Evolutionary conservation across 2,888 invertebrate genomes (phyloP).

Genomic region (Euplagia quadripunctaria): DNA sequence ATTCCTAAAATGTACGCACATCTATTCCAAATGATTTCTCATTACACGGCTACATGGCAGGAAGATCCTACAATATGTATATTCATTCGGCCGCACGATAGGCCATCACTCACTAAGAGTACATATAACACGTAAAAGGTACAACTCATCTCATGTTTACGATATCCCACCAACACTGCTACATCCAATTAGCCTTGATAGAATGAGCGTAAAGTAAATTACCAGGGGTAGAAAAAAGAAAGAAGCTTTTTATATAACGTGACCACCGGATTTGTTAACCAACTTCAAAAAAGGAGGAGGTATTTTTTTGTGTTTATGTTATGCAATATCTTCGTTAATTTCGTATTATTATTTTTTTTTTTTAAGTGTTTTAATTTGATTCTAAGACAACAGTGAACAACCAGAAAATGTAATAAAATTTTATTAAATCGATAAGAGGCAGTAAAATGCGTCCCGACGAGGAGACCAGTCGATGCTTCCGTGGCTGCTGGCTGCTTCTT

Average conservation of each 20-base stretch:
- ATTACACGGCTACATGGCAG: conserved; percentile 10
- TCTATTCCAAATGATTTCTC: neutral
- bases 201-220: conserved; percentile 48
- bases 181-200: conserved; percentile 44
- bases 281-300: neutral
- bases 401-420: too few relatives aligned
- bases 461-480: too few relatives aligned
- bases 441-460: too few relatives aligned
- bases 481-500: too few relatives aligned
- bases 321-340: neutral
- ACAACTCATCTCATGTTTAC: conserved; percentile 42
- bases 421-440: too few relatives aligned
- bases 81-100: conserved; percentile 16
- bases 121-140: conserved; percentile 35
- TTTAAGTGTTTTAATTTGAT: too few relatives aligned
- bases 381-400: too few relatives aligned
- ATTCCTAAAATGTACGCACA: neutral
- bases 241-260: conserved; percentile 26
- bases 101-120: conserved; percentile 35
- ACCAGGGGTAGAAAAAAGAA: conserved; percentile 49
- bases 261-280: conserved; percentile 17
- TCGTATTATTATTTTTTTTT: too few relatives aligned
- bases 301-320: neutral
- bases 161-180: conserved; percentile 22
- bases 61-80: conserved; percentile 14